These are phyloP conservation scores for Lissocephala sabroskyi DNA, from an alignment of 2,888 invertebrate genomes.

Conservation along the genomic window DNA sequence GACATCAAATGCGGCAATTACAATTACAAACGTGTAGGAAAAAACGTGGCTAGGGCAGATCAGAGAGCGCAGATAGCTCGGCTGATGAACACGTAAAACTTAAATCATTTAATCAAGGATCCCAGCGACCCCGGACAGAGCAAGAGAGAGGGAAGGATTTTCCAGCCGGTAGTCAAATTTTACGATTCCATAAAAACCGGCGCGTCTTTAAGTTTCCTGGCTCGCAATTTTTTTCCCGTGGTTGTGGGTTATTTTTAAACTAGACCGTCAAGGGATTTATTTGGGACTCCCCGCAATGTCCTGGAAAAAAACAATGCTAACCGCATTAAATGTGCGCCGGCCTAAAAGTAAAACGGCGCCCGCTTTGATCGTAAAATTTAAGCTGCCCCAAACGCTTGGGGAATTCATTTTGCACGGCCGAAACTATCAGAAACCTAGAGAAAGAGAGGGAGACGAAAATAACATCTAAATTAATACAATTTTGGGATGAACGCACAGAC, in stretches of 20 bases:
- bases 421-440: slow-evolving; percentile 37
- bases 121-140: neutral
- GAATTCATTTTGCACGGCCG: neutral
- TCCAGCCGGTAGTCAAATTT: slow-evolving; percentile 34
- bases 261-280: too few species aligned
- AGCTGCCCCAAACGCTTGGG: neutral
- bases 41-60: too few species aligned
- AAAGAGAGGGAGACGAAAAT: slow-evolving; percentile 21
- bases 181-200: slow-evolving; percentile 19
- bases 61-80: slow-evolving; percentile 20
- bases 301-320: slow-evolving; percentile 1
- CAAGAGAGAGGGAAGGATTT: slow-evolving; percentile 20
- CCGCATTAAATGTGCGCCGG: neutral
- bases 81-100: slow-evolving; percentile 39
- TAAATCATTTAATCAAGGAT: slow-evolving; percentile 22
- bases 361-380: slow-evolving; percentile 47
- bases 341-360: too few species aligned
- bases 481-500: slow-evolving; percentile 29
- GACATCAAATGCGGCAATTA: slow-evolving; percentile 2
- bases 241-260: too few species aligned
- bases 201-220: slow-evolving; percentile 4
- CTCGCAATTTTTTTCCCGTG: too few species aligned
- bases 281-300: too few species aligned
- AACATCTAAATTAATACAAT: slow-evolving; percentile 61
- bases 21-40: neutral